Percentiles rank a stretch among this genome's conserved stretches.
Conservation (phyloP, 1,140 invertebrate species). For the Portunus trituberculatus region DNA sequence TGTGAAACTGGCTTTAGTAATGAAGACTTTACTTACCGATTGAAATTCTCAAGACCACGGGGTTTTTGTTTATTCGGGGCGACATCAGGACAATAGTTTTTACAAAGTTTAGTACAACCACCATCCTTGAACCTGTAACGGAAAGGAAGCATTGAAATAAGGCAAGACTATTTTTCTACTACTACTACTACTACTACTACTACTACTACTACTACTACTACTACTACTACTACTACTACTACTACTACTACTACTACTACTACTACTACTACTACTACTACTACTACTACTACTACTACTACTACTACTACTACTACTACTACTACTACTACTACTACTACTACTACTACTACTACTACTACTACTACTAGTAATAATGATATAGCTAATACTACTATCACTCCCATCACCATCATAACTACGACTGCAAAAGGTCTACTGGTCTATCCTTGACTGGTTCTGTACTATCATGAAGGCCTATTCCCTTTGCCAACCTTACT, state of each 20-base stretch:
- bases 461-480: no score
- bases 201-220: conserved; percentile 58
- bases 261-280: conserved; percentile 50
- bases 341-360: no score
- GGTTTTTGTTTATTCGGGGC: no score
- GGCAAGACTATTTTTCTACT: neutral
- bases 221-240: conserved; percentile 57
- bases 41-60: no score
- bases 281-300: neutral
- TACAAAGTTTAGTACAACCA: neutral
- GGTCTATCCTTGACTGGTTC: neutral
- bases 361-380: conserved; percentile 24
- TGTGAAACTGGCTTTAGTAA: no score
- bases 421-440: conserved; percentile 4
- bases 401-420: no score
- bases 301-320: no score
- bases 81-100: no score
- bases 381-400: conserved; percentile 13
- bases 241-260: conserved; percentile 50
- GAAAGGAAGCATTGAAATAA: neutral
- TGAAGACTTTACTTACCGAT: no score
- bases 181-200: no score
- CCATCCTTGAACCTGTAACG: neutral
- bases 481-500: no score
- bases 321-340: no score